Conservation (phyloP, 2,888 invertebrate genomes). For the Altica lythri region DNA sequence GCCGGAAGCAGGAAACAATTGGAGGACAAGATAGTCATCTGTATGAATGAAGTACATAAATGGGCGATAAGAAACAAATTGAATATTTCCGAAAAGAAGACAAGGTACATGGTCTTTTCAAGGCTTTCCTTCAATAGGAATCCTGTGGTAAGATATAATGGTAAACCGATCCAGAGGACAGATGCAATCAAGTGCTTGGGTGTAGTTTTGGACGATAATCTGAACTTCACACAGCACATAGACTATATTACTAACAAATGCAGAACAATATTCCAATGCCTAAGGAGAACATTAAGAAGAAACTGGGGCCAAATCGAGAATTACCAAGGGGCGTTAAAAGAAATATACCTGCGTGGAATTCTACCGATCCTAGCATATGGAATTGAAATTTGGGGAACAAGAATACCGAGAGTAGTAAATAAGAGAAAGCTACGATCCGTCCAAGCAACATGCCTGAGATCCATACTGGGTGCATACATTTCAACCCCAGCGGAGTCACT, state of each 20-base stretch:
- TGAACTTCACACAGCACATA: background rate
- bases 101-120: no score
- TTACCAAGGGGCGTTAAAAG: background rate
- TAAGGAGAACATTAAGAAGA: background rate
- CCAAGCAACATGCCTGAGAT: background rate
- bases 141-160: background rate
- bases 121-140: background rate
- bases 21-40: no score
- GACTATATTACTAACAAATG: background rate
- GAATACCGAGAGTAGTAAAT: background rate
- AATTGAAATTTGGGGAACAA: background rate
- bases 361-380: background rate
- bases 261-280: background rate
- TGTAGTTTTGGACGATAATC: constrained; percentile 1
- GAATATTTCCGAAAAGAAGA: no score
- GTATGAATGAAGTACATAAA: no score
- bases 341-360: background rate
- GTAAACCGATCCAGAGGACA: background rate
- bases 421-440: background rate
- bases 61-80: no score
- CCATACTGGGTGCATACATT: background rate
- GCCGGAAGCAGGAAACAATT: background rate
- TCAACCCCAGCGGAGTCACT: background rate
- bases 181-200: background rate
- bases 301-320: background rate